Conservation (phyloP, 1,140 invertebrate genomes). For the Pentalonia nigronervosa region DNA sequence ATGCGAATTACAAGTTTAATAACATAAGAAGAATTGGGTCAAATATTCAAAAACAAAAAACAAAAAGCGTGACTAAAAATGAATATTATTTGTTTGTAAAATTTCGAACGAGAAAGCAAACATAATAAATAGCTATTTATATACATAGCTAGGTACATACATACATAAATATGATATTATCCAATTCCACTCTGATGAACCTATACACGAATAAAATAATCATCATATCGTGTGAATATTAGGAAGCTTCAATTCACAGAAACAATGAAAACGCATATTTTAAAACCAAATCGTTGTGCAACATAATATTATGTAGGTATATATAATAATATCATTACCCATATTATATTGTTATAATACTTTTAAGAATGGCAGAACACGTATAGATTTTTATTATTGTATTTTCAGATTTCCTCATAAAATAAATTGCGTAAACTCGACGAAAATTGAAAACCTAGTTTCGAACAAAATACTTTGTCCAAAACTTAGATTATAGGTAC, state of each 20-base stretch:
- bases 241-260: slow-evolving; percentile 25
- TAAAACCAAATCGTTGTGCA: not conserved
- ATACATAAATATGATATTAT: not conserved
- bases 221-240: not conserved
- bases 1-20: not conserved
- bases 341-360: not conserved
- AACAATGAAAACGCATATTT: slow-evolving; percentile 37
- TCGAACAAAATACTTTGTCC: not conserved
- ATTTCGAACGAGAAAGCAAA: slow-evolving; percentile 16
- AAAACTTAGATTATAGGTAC: not conserved
- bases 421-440: not conserved
- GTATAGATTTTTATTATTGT: not conserved
- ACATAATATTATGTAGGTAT: not conserved
- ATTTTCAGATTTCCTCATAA: not conserved
- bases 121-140: not conserved
- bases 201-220: not conserved
- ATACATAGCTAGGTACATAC: not conserved
- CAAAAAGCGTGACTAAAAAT: slow-evolving; percentile 12
- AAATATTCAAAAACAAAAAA: slow-evolving; percentile 17
- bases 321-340: not conserved
- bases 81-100: not conserved
- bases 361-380: not conserved
- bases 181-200: not conserved
- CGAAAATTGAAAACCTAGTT: not conserved
- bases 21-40: not conserved